phyloP scores from a whole-genome alignment of 2,113 vertebrate genomes.

The Malurus elegans region DNA sequence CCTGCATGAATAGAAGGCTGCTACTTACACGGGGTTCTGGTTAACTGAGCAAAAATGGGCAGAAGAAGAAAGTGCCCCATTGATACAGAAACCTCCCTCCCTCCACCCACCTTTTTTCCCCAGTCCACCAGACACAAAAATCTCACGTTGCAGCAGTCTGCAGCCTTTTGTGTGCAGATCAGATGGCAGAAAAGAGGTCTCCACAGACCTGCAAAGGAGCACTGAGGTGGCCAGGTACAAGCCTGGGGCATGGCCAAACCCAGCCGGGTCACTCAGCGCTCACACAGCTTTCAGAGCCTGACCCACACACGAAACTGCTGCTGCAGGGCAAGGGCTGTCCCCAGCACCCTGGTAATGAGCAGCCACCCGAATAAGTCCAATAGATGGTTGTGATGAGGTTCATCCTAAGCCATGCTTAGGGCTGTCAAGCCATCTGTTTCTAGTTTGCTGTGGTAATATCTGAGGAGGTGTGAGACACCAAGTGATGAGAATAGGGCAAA shows the following conservation, averaged over 20 bases:
- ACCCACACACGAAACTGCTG: rapidly evolving
- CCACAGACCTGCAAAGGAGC: neutral
- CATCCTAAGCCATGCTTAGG: neutral
- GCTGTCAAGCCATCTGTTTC: neutral
- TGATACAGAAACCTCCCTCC: neutral
- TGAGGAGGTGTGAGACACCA: neutral
- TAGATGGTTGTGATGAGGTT: neutral
- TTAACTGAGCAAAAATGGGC: neutral
- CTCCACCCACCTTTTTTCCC: neutral
- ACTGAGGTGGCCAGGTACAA: rapidly evolving
- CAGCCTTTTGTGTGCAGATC: neutral
- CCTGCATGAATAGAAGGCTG: neutral
- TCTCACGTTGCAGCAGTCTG: neutral
- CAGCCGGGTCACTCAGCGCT: neutral
- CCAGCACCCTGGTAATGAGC: neutral
- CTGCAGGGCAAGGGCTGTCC: neutral
- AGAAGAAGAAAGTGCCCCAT: neutral
- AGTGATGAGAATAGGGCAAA: neutral
- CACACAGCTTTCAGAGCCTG: rapidly evolving
- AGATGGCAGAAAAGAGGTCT: neutral
- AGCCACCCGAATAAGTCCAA: neutral
- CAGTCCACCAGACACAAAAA: neutral
- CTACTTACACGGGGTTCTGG: neutral
- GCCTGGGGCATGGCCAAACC: neutral
- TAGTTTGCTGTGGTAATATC: neutral